A percentile compares a stretch with the other conserved stretches of the same genome.
phyloP scores from a whole-genome alignment of 2,888 invertebrate genomes.

The Helobdella robusta region DNA sequence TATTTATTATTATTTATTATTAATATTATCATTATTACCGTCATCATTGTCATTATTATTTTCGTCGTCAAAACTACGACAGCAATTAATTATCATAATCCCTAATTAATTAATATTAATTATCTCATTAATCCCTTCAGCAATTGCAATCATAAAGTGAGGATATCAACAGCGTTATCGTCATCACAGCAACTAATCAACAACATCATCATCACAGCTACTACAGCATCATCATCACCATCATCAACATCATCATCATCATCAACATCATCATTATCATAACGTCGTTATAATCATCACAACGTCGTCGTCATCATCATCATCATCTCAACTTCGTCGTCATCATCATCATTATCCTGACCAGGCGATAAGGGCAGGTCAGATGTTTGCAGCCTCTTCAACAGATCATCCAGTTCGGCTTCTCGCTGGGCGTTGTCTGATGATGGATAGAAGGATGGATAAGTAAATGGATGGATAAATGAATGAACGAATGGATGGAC shows the following conservation, averaged over 20 bases:
- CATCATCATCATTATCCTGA: no score
- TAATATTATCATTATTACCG: neutral
- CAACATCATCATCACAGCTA: constrained; percentile 8
- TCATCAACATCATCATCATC: constrained; percentile 11
- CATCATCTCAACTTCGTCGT: neutral
- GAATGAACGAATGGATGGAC: neutral
- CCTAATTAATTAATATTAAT: no score
- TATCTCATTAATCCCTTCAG: no score
- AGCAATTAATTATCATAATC: neutral
- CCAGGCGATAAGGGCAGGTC: constrained; percentile 12
- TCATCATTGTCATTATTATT: neutral
- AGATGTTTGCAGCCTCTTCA: constrained; percentile 19
- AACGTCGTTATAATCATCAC: neutral
- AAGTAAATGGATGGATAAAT: neutral
- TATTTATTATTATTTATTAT: no score
- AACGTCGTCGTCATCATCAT: constrained; percentile 16
- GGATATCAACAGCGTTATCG: neutral
- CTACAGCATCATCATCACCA: no score
- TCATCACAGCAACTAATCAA: constrained; percentile 10
- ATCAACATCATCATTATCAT: constrained; percentile 13
- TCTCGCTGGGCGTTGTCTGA: neutral
- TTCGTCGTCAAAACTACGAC: neutral
- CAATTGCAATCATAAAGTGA: no score
- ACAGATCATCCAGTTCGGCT: constrained; percentile 28
- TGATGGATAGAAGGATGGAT: neutral